A percentile compares a stretch with the other conserved stretches of the same genome.
phyloP scores from a whole-genome alignment of 2,888 invertebrate species.

The Meteorus cinctellus region DNA sequence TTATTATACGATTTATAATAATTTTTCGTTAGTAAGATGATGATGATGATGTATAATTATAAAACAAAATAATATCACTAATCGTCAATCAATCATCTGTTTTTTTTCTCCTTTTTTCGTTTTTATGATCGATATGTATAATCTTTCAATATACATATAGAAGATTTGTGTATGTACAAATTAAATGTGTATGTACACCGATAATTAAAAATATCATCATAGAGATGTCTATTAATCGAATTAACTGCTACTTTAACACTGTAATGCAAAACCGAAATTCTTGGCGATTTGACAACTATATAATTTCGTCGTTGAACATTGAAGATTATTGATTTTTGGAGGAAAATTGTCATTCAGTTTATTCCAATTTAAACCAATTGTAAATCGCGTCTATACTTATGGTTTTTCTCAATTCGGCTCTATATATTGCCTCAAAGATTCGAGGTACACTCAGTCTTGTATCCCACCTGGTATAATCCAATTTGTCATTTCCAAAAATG shows the following conservation, averaged over 20 bases:
- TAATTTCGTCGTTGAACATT: conserved; percentile 8
- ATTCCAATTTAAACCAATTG: conserved; percentile 21
- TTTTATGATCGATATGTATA: conserved; percentile 62
- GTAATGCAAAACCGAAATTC: conserved; percentile 11
- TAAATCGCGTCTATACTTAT: conserved; percentile 31
- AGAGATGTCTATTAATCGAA: conserved; percentile 31
- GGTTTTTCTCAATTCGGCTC: conserved; percentile 40
- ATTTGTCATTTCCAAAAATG: not conserved
- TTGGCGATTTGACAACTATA: conserved; percentile 1
- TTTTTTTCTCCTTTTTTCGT: conserved; percentile 41
- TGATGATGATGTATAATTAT: conserved; percentile 58
- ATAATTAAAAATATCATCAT: conserved; percentile 21
- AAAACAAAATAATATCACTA: conserved; percentile 67
- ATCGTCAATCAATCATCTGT: conserved; percentile 60
- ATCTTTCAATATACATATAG: conserved; percentile 47
- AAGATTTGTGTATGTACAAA: conserved; percentile 29
- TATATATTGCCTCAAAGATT: conserved; percentile 57
- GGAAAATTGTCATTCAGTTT: conserved; percentile 23
- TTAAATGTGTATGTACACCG: conserved; percentile 36
- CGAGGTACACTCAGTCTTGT: conserved; percentile 68
- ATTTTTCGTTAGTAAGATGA: conserved; percentile 48
- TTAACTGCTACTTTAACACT: not conserved
- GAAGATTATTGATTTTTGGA: conserved; percentile 22
- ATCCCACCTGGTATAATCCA: conserved; percentile 57
- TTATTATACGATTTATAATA: conserved; percentile 60